Conservation (phyloP, 1,140 invertebrate species). For the Micrasema longulum region DNA sequence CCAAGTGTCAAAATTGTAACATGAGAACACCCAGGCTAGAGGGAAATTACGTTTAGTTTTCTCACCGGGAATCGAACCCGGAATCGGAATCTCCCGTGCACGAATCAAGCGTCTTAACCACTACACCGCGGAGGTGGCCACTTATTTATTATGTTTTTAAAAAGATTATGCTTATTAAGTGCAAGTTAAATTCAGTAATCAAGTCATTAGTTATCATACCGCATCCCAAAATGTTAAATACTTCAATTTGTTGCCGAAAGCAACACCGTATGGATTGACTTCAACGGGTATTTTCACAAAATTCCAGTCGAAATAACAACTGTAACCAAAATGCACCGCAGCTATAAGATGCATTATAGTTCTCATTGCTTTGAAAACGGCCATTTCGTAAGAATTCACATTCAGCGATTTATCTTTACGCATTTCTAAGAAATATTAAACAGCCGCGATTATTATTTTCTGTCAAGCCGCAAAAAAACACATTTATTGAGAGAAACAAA, state of each 20-base stretch:
- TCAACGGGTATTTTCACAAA: constrained; percentile 74
- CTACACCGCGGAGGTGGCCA: too few relatives aligned
- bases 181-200: too few relatives aligned
- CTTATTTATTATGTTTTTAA: too few relatives aligned
- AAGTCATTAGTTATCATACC: too few relatives aligned
- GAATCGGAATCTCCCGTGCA: too few relatives aligned
- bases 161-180: too few relatives aligned
- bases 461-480: not conserved
- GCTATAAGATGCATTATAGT: constrained; percentile 73
- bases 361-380: constrained; percentile 46
- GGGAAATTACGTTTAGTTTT: not conserved
- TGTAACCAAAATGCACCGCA: constrained; percentile 76
- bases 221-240: constrained; percentile 88
- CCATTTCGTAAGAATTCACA: constrained; percentile 44
- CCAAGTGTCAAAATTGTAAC: too few relatives aligned
- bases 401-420: constrained; percentile 45
- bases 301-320: constrained; percentile 76
- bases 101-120: too few relatives aligned
- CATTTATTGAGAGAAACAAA: too few relatives aligned
- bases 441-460: not conserved
- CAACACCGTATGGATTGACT: constrained; percentile 61
- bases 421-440: constrained; percentile 34
- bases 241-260: constrained; percentile 84
- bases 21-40: not conserved
- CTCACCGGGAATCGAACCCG: too few relatives aligned